Base-by-base conservation (phyloP, 2,797 vertebrate genomes). In the Fistularia tabacaria region DNA sequence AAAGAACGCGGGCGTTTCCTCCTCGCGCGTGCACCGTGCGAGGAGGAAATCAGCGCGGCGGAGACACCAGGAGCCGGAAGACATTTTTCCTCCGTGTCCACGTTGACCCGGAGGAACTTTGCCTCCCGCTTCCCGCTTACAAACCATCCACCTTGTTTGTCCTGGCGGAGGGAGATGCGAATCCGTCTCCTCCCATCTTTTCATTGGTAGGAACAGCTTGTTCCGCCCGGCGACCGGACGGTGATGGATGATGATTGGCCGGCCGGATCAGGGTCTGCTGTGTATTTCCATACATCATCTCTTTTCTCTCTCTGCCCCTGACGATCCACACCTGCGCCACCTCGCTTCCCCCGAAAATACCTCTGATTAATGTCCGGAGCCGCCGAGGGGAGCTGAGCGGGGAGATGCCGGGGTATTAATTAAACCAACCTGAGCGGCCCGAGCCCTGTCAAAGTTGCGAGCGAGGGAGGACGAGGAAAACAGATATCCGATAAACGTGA, bases 231-330 rank as follows among this genome's bases (percentile, higher is more conserved):
- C 15, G 71, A 87, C 81, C 51, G 45, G 57, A 62, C 60, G 58
- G 64, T 87, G 86, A 87, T 88, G 81, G 81, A 88, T 87, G 82
- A 86, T 87, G 86, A 88, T 87, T 88, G 85, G 82, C 77, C 9
- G 53, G 67, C 68, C 67, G 59, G 83, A 87, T 88, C 85, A 85
- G 83, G 77, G 73, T 81, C 75, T 72, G 63, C 61, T 49, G 41
- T 87, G 85, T 85, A 83, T 85, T 81, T 82, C 81, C 78, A 88
- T 88, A 81, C 75, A 87, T 88, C 86, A 88, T 87, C 78, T 71
- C 64, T 69, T n/a, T 66, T 70, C 66, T 63, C 66, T 65, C 74
- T 71, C 69, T 73, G 74, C 74, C 79, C 84, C 66, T 13, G 54
- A 83, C 70, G 36, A 81, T 68, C 69, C 73, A 81, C 87, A 88